These are phyloP conservation scores for Aphelinus certus DNA, from an alignment of 1,140 invertebrate species.

Conservation along the genomic window DNA sequence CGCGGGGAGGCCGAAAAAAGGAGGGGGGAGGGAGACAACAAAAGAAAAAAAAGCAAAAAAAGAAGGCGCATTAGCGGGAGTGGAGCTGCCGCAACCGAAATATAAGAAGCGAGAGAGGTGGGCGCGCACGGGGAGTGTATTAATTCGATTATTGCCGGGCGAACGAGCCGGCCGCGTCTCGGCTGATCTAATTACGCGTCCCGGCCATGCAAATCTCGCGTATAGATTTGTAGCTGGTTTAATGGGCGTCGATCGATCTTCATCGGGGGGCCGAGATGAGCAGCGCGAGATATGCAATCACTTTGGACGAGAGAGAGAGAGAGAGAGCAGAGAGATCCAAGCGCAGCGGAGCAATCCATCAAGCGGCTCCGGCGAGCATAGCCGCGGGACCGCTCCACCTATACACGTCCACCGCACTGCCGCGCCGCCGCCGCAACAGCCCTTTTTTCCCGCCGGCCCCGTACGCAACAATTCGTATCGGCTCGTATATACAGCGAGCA, in stretches of 20 bases:
- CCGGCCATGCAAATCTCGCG: constrained; percentile 41
- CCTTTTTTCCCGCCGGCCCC: too few species aligned
- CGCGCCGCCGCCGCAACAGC: too few species aligned
- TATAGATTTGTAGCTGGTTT: constrained; percentile 51
- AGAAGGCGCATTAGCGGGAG: background rate
- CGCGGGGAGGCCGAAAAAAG: too few species aligned
- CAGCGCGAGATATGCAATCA: constrained; percentile 57
- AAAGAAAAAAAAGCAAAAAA: background rate
- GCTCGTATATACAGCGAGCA: too few species aligned
- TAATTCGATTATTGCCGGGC: constrained; percentile 36
- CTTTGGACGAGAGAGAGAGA: constrained; percentile 52
- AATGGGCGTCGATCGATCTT: constrained; percentile 56
- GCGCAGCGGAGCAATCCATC: constrained; percentile 53
- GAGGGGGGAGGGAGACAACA: too few species aligned
- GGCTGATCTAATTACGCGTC: constrained; percentile 42
- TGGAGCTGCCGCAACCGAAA: too few species aligned
- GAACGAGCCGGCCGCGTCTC: constrained; percentile 29
- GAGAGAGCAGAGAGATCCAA: too few species aligned
- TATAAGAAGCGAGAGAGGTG: too few species aligned
- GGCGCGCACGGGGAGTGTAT: constrained; percentile 18
- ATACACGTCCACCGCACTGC: too few species aligned
- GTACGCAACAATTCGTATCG: too few species aligned
- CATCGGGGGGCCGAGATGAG: constrained; percentile 57
- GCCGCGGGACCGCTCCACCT: too few species aligned
- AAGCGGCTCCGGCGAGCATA: constrained; percentile 39